Evolutionary conservation across 2,888 invertebrate genomes (phyloP).

Genomic region (Anthophora plumipes): DNA sequence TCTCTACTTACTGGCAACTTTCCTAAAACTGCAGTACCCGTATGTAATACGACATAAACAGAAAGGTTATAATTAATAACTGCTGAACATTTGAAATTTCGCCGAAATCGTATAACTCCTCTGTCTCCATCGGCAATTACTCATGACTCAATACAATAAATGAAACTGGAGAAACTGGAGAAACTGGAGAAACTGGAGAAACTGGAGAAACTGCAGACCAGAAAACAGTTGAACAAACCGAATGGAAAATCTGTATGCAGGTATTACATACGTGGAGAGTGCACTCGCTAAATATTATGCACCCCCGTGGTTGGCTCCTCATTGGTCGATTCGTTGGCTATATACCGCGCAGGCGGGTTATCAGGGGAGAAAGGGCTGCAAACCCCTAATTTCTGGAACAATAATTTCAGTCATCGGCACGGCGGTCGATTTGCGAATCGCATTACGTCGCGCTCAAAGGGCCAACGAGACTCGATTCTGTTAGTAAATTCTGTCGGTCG

Average conservation of each 20-base stretch:
- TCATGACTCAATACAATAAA: background rate
- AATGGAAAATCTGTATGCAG: conserved; percentile 26
- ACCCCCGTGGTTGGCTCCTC: conserved; percentile 63
- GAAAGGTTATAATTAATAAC: no score
- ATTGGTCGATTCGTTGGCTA: conserved; percentile 67
- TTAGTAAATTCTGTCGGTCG: conserved; percentile 44
- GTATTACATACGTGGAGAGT: conserved; percentile 18
- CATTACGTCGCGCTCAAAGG: conserved; percentile 69
- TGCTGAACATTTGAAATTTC: background rate
- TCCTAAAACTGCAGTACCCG: no score
- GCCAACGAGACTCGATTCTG: conserved; percentile 55
- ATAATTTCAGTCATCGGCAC: conserved; percentile 72
- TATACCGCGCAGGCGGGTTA: conserved; percentile 49
- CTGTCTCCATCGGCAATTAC: background rate
- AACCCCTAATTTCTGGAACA: conserved; percentile 65
- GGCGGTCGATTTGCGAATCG: conserved; percentile 68
- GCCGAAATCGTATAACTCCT: background rate
- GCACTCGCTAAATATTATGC: conserved; percentile 73
- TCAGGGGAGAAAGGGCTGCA: conserved; percentile 50
- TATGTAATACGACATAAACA: no score
- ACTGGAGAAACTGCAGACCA: no score
- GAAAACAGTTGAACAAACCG: background rate
- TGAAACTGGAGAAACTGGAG: no score
- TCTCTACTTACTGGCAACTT: no score
- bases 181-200: no score